Conservation (phyloP, 2,797 vertebrate species). For the Emys orbicularis region DNA sequence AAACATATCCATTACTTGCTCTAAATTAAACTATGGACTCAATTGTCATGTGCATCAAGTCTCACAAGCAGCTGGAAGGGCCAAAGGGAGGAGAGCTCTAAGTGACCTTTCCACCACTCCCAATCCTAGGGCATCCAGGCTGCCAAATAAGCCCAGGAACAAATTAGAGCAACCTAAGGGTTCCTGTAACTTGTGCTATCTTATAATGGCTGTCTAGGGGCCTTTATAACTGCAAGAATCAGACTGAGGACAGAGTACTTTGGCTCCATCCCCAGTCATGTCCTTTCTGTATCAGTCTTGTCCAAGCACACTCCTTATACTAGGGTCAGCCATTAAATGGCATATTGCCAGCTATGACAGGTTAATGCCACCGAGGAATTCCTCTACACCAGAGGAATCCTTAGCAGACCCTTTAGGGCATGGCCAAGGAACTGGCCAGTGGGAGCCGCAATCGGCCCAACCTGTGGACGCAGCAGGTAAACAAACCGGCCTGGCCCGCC, state of each 20-base stretch:
- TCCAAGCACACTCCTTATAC: not conserved
- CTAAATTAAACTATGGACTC: not conserved
- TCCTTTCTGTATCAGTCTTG: not conserved
- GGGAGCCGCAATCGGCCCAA: too few species aligned
- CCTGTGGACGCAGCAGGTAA: too few species aligned
- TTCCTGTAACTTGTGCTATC: not conserved
- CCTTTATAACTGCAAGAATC: not conserved
- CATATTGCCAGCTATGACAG: not conserved
- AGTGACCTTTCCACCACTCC: not conserved
- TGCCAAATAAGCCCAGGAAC: not conserved
- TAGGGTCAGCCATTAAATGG: not conserved
- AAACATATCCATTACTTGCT: not conserved
- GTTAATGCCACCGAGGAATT: not conserved
- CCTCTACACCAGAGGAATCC: not conserved
- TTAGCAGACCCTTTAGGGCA: not conserved
- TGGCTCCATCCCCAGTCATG: not conserved
- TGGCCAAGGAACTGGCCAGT: not conserved
- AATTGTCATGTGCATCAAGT: not conserved
- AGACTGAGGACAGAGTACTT: not conserved
- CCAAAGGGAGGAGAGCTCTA: not conserved
- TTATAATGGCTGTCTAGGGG: not conserved
- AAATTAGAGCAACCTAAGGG: not conserved
- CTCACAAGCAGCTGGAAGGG: not conserved
- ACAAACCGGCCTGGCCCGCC: too few species aligned
- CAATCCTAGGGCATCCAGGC: not conserved